These are phyloP conservation scores for Gobio occitaniae DNA, from an alignment of 2,797 vertebrate genomes.

Conservation along the genomic window DNA sequence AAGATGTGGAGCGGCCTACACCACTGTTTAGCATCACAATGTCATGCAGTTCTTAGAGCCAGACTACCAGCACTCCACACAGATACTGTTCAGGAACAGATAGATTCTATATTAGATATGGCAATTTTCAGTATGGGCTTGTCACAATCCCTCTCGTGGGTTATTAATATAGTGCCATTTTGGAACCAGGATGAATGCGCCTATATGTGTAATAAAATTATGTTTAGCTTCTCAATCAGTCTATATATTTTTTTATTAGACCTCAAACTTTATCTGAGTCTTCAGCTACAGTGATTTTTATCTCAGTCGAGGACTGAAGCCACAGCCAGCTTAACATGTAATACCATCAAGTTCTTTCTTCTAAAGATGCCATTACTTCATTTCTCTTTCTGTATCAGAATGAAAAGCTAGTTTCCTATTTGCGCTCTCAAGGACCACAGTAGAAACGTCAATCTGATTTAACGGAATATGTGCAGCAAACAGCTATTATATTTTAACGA, in stretches of 20 bases:
- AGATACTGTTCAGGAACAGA: slow-evolving; percentile 20
- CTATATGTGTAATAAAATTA: slow-evolving; percentile 7
- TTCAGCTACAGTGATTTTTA: slow-evolving; percentile 9
- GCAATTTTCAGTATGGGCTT: neutral
- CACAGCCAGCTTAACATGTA: neutral
- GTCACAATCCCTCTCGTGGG: slow-evolving; percentile 7
- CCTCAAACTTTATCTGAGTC: slow-evolving; percentile 1
- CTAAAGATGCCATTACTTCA: neutral
- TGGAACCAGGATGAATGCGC: slow-evolving; percentile 16
- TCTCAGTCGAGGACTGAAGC: neutral
- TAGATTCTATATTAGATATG: slow-evolving; percentile 28
- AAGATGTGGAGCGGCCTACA: slow-evolving; percentile 4
- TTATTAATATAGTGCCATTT: slow-evolving; percentile 35
- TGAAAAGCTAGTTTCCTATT: neutral
- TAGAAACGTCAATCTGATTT: neutral
- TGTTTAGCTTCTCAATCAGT: neutral
- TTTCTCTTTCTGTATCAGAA: neutral
- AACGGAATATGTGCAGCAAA: neutral
- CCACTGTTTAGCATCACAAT: slow-evolving; percentile 33
- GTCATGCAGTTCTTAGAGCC: slow-evolving; percentile 29
- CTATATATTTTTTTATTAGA: neutral
- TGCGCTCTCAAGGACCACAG: neutral
- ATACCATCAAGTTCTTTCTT: neutral
- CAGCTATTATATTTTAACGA: neutral
- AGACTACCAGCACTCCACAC: slow-evolving; percentile 33